These are phyloP conservation scores for Aulostomus chinensis DNA, from an alignment of 2,797 vertebrate species.

Conservation along the genomic window DNA sequence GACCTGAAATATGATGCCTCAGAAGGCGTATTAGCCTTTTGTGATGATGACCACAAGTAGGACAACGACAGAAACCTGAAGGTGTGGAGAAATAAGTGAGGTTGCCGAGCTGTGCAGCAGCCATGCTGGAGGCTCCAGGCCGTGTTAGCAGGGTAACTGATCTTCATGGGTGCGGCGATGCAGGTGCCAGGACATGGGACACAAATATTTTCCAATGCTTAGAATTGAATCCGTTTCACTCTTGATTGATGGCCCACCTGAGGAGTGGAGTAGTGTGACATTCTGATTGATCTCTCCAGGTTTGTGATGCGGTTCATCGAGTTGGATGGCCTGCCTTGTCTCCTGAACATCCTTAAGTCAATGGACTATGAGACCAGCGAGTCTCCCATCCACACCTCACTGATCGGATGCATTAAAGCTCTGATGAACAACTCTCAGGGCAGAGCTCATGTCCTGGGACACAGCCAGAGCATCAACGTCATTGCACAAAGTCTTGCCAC, in stretches of 20 bases:
- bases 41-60: no score
- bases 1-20: no score
- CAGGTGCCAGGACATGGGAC: no score
- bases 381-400: slow-evolving; percentile 94
- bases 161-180: no score
- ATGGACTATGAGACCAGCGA: slow-evolving; percentile 95
- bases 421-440: slow-evolving; percentile 98
- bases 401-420: slow-evolving; percentile 96
- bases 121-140: no score
- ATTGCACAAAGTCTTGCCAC: slow-evolving; percentile 95
- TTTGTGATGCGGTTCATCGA: slow-evolving; percentile 96
- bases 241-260: no score
- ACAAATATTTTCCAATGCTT: background rate
- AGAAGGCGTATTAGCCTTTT: no score
- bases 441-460: slow-evolving; percentile 91
- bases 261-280: no score
- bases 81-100: no score
- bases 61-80: no score
- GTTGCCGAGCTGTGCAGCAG: no score
- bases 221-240: background rate
- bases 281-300: slow-evolving; percentile 63
- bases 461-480: slow-evolving; percentile 93
- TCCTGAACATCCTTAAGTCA: slow-evolving; percentile 92
- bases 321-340: slow-evolving; percentile 91
- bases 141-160: no score